phyloP scores from a whole-genome alignment of 2,113 vertebrate species.

The Anoura caudifer region DNA sequence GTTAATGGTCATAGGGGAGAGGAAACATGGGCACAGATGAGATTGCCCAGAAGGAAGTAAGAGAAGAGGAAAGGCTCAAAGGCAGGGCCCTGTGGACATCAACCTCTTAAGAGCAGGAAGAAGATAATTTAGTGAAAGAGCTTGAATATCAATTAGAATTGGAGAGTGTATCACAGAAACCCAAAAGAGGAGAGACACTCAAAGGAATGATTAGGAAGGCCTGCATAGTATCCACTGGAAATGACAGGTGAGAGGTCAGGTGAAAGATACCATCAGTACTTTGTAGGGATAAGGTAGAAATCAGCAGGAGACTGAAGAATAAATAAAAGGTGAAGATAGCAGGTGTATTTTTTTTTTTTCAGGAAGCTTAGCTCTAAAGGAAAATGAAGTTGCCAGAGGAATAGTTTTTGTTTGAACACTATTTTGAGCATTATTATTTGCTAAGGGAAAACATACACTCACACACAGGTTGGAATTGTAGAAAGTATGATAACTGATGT shows the following conservation, averaged over 20 bases:
- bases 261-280: background rate
- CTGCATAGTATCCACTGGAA: background rate
- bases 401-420: constrained; percentile 3
- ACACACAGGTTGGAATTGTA: background rate
- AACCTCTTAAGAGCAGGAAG: background rate
- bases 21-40: background rate
- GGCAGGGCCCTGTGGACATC: background rate
- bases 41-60: background rate
- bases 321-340: background rate
- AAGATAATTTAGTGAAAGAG: background rate
- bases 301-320: background rate
- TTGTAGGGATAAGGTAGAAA: background rate
- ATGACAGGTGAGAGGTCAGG: background rate
- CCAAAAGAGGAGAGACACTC: background rate
- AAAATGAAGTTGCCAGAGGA: background rate
- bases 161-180: background rate
- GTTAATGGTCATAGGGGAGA: background rate
- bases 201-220: background rate
- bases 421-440: constrained; percentile 5
- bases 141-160: background rate
- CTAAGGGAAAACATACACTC: background rate
- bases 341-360: background rate
- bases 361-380: background rate
- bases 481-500: background rate
- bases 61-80: background rate